Percentiles rank a stretch among this genome's conserved stretches.
Conservation (phyloP, 2,797 vertebrate genomes). For the Limosa lapponica region DNA sequence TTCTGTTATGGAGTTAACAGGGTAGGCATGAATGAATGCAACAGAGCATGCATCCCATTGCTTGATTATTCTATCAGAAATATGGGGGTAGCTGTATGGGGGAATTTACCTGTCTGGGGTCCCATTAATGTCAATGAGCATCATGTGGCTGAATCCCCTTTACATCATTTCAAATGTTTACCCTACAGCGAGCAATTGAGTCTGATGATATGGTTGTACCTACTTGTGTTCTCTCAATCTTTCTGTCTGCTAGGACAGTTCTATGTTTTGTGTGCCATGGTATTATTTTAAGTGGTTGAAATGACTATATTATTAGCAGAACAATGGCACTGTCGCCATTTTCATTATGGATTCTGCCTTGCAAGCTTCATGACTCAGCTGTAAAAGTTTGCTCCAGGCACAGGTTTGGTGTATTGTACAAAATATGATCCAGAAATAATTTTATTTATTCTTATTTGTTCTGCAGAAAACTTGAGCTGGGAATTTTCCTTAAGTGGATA, state of each 20-base stretch:
- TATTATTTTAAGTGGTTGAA: constrained; percentile 9
- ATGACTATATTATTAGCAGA: neutral
- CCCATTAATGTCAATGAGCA: neutral
- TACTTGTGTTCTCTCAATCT: neutral
- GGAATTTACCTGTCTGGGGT: constrained; percentile 10
- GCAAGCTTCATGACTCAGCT: neutral
- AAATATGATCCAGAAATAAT: neutral
- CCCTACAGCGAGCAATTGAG: neutral
- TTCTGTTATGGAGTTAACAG: neutral
- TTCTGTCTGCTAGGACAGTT: neutral
- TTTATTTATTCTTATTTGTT: neutral
- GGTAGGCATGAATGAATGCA: neutral
- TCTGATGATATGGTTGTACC: neutral
- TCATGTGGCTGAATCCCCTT: neutral
- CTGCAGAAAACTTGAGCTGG: neutral
- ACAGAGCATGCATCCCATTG: neutral
- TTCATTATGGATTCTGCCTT: constrained; percentile 3
- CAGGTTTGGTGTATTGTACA: neutral
- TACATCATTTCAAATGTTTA: neutral
- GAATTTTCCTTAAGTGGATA: neutral
- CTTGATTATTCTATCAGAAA: constrained; percentile 23
- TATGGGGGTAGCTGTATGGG: neutral
- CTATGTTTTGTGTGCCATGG: neutral
- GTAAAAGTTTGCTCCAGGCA: neutral
- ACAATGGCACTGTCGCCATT: neutral